Evolutionary conservation across 2,113 vertebrate genomes (phyloP).

Genomic region (Oryzias javanicus): DNA sequence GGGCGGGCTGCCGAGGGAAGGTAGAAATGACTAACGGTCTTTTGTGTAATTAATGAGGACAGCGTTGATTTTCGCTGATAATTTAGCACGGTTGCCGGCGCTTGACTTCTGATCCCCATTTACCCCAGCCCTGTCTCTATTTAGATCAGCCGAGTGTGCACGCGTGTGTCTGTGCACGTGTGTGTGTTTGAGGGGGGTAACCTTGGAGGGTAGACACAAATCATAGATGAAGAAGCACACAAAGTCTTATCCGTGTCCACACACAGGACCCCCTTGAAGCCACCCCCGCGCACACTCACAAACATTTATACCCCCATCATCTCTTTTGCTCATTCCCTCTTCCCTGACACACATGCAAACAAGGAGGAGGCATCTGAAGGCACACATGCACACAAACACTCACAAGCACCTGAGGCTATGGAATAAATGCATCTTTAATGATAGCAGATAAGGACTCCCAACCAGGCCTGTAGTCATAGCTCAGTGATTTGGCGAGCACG

Average conservation of each 20-base stretch:
- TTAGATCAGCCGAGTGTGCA: constrained; percentile 72
- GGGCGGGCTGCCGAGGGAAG: constrained; percentile 25
- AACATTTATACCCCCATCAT: constrained; percentile 69
- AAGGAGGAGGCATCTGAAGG: constrained; percentile 63
- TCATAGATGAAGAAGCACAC: constrained; percentile 61
- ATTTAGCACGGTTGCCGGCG: constrained; percentile 77
- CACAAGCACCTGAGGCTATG: constrained; percentile 71
- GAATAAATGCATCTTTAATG: constrained; percentile 80
- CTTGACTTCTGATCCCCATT: constrained; percentile 81
- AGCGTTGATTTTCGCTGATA: constrained; percentile 78
- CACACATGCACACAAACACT: constrained; percentile 45
- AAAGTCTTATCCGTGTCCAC: constrained; percentile 61
- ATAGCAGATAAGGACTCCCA: constrained; percentile 79
- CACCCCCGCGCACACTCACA: constrained; percentile 58
- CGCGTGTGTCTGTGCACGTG: constrained; percentile 68
- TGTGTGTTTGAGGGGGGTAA: constrained; percentile 62
- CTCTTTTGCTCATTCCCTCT: constrained; percentile 48
- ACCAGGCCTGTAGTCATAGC: constrained; percentile 77
- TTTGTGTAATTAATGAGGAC: constrained; percentile 82
- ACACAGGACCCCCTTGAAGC: constrained; percentile 59
- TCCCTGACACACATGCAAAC: constrained; percentile 56
- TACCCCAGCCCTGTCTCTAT: constrained; percentile 75
- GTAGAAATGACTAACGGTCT: constrained; percentile 74
- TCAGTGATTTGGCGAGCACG: constrained; percentile 75
- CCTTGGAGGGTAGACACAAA: constrained; percentile 72